Evolutionary conservation across 1,140 invertebrate species (phyloP).

Genomic region (Bombus soroeensis): DNA sequence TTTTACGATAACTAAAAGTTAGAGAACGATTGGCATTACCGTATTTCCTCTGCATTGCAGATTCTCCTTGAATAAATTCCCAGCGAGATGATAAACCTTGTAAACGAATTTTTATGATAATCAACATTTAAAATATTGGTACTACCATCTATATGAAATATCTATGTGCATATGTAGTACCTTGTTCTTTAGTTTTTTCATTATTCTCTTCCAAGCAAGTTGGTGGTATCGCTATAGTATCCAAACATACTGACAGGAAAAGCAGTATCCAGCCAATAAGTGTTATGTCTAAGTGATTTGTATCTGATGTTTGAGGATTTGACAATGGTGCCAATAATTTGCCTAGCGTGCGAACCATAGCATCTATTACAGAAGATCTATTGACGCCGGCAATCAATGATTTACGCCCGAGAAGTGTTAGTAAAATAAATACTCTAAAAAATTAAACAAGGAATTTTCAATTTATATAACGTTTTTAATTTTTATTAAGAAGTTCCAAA

Average conservation of each 20-base stretch:
- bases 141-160: not conserved
- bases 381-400: slow-evolving; percentile 86
- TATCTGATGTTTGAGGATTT: slow-evolving; percentile 73
- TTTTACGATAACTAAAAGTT: slow-evolving; percentile 85
- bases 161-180: slow-evolving; percentile 52
- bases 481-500: not conserved
- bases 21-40: slow-evolving; percentile 78
- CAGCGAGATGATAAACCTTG: slow-evolving; percentile 85
- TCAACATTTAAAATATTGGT: not conserved
- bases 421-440: slow-evolving; percentile 91
- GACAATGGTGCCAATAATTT: slow-evolving; percentile 84
- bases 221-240: slow-evolving; percentile 80
- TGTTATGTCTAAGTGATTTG: slow-evolving; percentile 80
- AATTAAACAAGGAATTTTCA: slow-evolving; percentile 2
- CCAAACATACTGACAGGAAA: slow-evolving; percentile 90
- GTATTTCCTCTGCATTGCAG: slow-evolving; percentile 85
- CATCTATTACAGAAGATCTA: slow-evolving; percentile 86
- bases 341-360: slow-evolving; percentile 85
- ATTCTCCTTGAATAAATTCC: slow-evolving; percentile 92
- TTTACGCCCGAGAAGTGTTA: slow-evolving; percentile 93
- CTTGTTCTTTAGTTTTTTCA: slow-evolving; percentile 80
- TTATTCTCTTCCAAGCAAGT: slow-evolving; percentile 73
- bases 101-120: slow-evolving; percentile 11
- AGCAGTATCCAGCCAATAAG: slow-evolving; percentile 91
- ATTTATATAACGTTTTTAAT: not conserved